These are phyloP conservation scores for Prochilodus magdalenae DNA, from an alignment of 2,113 vertebrate genomes.

Conservation along the genomic window DNA sequence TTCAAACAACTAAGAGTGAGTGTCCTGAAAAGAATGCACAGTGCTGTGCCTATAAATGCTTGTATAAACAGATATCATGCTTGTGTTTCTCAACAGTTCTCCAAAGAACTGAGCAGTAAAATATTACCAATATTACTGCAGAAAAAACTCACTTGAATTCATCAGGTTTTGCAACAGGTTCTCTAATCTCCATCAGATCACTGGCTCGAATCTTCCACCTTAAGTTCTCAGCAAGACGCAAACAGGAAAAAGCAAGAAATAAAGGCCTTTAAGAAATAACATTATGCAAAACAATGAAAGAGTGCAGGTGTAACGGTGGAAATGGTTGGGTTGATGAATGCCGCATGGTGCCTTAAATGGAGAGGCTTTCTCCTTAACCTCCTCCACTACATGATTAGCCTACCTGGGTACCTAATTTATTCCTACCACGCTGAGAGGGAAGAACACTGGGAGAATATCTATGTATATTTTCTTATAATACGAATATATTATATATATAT, in stretches of 20 bases:
- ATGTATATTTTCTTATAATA: neutral
- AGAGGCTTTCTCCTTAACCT: constrained; percentile 64
- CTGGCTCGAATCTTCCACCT: neutral
- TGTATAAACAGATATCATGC: neutral
- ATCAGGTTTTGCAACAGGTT: neutral
- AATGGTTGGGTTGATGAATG: constrained; percentile 51
- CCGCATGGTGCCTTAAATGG: constrained; percentile 64
- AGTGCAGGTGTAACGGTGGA: constrained; percentile 22
- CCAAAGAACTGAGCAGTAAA: too few species aligned
- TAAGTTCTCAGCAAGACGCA: constrained; percentile 9
- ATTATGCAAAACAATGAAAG: constrained; percentile 33
- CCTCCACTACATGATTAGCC: constrained; percentile 64
- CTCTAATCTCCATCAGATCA: constrained; percentile 1
- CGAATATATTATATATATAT: too few species aligned
- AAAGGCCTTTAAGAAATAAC: neutral
- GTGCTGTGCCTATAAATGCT: neutral
- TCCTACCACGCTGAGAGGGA: constrained; percentile 53
- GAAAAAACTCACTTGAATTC: neutral
- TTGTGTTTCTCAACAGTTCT: neutral
- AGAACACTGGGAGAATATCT: constrained; percentile 51
- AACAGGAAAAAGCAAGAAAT: neutral
- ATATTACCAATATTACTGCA: neutral
- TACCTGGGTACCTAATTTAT: constrained; percentile 65
- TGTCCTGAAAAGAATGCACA: too few species aligned
- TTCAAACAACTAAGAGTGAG: too few species aligned